Evolutionary conservation across 2,888 invertebrate genomes (phyloP), one percentile per base, ranked within the genome.

Genomic region (Megamerina dolium): DNA sequence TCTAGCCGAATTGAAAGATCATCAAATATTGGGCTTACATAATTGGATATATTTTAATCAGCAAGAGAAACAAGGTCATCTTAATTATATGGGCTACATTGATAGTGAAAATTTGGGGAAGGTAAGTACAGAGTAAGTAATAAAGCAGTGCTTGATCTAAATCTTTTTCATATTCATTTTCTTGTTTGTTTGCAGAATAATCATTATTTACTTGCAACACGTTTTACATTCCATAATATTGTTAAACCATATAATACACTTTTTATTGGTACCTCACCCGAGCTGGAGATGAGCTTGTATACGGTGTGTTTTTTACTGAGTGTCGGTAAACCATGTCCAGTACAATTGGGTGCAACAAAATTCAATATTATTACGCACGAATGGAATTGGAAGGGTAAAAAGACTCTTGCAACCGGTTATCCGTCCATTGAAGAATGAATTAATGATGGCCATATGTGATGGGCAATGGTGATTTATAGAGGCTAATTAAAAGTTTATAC

Each of bases 11-110:
- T 37, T 64, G 8, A 54, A 57, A 2, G 60, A 61, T 12, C 49
- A 54, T 3, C 48, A 54, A 5, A 54, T 66, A 17, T 49, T 65
- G 8, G 66, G 65, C 16, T 44, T 65, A 35, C 66, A 65, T 48
- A 65, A 65, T 39, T 65, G 65, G 65, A 35, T 65, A 2, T 65
- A 65, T 43, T 65, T 66, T 44, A 55, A 56, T 13, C 62, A 66
- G 9, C 66, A 65, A 21, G 66, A 65, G 38, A 51, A 54, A 29
- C 51, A 52, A n/a, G 62, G 62, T 0, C 51, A 61, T 38, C 52
- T 61, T n/a, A 57, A 66, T 41, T 66, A 65, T 30, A 64, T 59
- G 31, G 66, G 66, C 6, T 62, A 56, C 46, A 16, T 66, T 3
- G 49, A 48, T 9, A 56, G 50, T 14, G 16, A 54, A 12, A 57